phyloP scores from a whole-genome alignment of 2,888 invertebrate species.

The Morinoia aosen region DNA sequence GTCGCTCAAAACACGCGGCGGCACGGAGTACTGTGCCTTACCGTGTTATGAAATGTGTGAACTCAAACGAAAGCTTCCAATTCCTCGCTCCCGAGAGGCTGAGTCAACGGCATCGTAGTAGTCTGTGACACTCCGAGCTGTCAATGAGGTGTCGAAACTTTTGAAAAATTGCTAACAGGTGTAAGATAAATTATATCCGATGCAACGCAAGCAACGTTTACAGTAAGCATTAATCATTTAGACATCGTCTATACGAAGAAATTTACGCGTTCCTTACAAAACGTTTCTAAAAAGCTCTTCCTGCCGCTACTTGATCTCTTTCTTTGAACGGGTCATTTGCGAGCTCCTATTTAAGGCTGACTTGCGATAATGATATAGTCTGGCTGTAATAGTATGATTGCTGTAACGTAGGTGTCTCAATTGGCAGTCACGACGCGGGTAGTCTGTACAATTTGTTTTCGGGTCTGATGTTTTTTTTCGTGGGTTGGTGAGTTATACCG shows the following conservation, averaged over 20 bases:
- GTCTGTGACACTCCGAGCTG: background rate
- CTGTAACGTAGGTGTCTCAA: slow-evolving; percentile 12
- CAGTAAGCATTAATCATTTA: background rate
- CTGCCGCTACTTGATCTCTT: background rate
- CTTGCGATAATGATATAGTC: background rate
- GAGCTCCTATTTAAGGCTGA: background rate
- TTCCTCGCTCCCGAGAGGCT: background rate
- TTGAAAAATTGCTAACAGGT: background rate
- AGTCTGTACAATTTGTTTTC: background rate
- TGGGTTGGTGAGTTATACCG: background rate
- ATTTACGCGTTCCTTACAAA: no score
- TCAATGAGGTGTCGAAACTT: background rate
- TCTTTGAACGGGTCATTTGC: background rate
- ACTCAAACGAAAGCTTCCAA: background rate
- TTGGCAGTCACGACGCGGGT: background rate
- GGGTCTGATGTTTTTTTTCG: background rate
- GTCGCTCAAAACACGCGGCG: no score
- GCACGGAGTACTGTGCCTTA: background rate
- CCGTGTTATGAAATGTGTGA: background rate
- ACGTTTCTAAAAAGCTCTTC: background rate
- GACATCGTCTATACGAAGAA: no score
- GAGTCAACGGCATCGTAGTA: background rate
- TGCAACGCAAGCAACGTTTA: background rate
- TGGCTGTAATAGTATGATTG: slow-evolving; percentile 4
- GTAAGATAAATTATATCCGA: background rate